phyloP scores from a whole-genome alignment of 2,888 invertebrate species.

The Heliconius ismenius region DNA sequence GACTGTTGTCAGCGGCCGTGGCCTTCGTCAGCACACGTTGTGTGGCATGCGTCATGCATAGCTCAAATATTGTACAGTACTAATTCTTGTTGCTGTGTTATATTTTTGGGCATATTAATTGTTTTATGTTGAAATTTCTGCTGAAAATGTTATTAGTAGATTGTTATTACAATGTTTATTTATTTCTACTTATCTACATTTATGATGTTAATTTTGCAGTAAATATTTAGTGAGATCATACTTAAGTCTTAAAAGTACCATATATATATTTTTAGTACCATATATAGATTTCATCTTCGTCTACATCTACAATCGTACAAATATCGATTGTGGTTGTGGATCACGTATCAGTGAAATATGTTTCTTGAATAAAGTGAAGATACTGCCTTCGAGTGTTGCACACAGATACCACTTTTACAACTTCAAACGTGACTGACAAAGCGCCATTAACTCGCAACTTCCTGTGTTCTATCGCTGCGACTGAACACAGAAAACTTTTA shows the following conservation, averaged over 20 bases:
- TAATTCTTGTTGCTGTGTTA: background rate
- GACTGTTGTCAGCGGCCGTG: constrained; percentile 64
- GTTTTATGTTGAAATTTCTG: background rate
- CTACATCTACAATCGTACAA: too few species aligned
- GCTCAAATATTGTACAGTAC: constrained; percentile 15
- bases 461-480: constrained; percentile 15
- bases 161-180: background rate
- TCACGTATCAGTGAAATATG: constrained; percentile 36
- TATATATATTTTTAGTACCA: background rate
- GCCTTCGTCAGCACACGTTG: constrained; percentile 56
- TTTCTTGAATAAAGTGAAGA: constrained; percentile 34
- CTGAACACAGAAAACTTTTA: background rate
- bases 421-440: constrained; percentile 34
- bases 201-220: background rate
- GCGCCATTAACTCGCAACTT: constrained; percentile 18
- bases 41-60: constrained; percentile 33
- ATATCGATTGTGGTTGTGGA: constrained; percentile 30
- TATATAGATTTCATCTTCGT: background rate
- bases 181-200: background rate
- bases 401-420: constrained; percentile 34
- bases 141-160: background rate
- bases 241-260: background rate
- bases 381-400: constrained; percentile 29
- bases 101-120: background rate
- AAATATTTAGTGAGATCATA: background rate